Evolutionary conservation across 2,113 vertebrate genomes (phyloP).

Genomic region (Struthio camelus): DNA sequence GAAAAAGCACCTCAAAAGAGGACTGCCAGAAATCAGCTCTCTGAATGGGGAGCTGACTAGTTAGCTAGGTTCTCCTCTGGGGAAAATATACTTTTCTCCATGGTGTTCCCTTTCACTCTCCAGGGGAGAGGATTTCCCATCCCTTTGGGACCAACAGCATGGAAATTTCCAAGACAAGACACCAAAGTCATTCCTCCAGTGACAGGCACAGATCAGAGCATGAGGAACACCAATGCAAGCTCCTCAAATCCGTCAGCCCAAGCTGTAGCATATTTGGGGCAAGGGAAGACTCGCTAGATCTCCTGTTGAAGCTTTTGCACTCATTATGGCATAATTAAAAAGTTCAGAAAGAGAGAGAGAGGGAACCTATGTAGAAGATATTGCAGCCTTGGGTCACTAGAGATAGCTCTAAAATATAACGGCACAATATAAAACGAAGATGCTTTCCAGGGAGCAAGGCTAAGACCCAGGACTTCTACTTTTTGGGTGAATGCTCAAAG

Average conservation of each 20-base stretch:
- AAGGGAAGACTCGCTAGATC: background rate
- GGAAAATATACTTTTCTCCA: background rate
- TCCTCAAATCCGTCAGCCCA: background rate
- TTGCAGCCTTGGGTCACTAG: background rate
- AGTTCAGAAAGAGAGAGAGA: background rate
- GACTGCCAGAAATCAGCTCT: background rate
- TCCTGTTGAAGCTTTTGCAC: background rate
- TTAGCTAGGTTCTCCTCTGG: background rate
- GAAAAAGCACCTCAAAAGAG: background rate
- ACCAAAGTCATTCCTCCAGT: background rate
- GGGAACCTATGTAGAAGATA: background rate
- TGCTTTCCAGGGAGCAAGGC: background rate
- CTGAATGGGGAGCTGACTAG: background rate
- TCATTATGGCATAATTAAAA: background rate
- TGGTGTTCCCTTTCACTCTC: background rate
- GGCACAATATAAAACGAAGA: background rate
- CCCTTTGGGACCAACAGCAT: background rate
- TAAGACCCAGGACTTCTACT: background rate
- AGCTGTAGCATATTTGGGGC: background rate
- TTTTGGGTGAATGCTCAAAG: background rate
- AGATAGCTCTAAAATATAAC: background rate
- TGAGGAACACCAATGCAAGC: background rate
- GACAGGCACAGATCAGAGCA: background rate
- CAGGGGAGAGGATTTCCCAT: background rate
- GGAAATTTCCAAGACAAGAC: background rate